Base-by-base conservation (phyloP, 2,888 invertebrate genomes). In the Caenorhabditis zanzibari region DNA sequence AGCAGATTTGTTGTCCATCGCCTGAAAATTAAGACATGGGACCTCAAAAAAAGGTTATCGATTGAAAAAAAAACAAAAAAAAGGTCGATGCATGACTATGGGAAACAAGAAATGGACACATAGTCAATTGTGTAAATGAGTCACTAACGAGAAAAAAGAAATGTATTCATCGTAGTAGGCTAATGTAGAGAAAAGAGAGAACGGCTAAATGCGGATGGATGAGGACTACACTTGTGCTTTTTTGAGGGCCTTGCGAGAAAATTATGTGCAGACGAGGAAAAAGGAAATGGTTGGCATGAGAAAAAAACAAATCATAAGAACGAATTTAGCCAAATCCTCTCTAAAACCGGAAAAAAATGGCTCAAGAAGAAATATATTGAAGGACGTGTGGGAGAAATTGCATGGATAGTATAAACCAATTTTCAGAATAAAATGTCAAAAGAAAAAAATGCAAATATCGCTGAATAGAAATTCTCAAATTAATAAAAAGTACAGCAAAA, bases 81-180 rank as follows among this genome's bases (percentile, higher is more conserved):
- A 35, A 24, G n/a, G 49, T 44, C 41, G n/a, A n/a, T 61, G 16
- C 41, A 41, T 41, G 41, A 22, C 12, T 12, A n/a, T n/a, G n/a
- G n/a, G n/a, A n/a, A 49, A 44, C 44, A 16, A 58, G 26, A 16
- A 59, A 32, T 32, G 49, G 47, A 24, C 49, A 22, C 32, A 32
- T 26, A 24, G 47, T 52, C 26, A 49, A 61, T 61, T 73, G 73
- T 73, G 73, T 61, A 73, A 73, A 73, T 73, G 73, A 73, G 61
- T 73, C 73, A 63, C 19, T 6, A 4, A 47, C 4, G 4, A 19
- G 19, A 19, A 10, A 35, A 58, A 52, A 49, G 35, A 16, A 73
- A 52, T 61, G 73, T 38, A 61, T 73, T 61, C 61, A 24, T 56
- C 58, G 63, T 14, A 54, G 24, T 5, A 10, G 7, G 10, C 54